Percentiles rank a stretch among this genome's conserved stretches.
Evolutionary conservation across 1,140 invertebrate genomes (phyloP).

Genomic region (Mya arenaria): DNA sequence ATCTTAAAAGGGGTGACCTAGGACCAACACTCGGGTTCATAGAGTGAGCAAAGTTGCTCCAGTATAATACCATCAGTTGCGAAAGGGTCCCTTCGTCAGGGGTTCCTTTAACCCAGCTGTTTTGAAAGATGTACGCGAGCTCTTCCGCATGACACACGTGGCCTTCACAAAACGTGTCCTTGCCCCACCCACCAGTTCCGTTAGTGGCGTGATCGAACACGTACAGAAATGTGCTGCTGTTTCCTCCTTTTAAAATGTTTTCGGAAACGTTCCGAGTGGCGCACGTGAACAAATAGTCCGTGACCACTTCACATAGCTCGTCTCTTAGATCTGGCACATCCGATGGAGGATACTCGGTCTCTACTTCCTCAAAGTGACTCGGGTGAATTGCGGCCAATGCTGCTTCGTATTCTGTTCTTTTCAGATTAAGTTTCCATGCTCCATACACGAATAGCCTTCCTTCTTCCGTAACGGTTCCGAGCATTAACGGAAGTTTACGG

Average conservation of each 20-base stretch:
- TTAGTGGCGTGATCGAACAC: constrained; percentile 72
- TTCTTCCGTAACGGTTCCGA: constrained; percentile 63
- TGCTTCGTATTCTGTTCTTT: constrained; percentile 3
- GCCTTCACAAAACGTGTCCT: constrained; percentile 65
- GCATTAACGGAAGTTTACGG: constrained; percentile 59
- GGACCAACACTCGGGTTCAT: constrained; percentile 65
- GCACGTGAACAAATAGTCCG: constrained; percentile 63
- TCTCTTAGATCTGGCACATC: constrained; percentile 54
- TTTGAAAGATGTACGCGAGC: constrained; percentile 72
- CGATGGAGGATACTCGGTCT: constrained; percentile 53
- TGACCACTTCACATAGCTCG: constrained; percentile 45
- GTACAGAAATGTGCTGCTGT: constrained; percentile 59
- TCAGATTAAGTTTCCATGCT: constrained; percentile 51
- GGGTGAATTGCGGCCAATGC: constrained; percentile 10
- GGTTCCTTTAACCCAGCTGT: constrained; percentile 49
- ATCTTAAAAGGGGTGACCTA: constrained; percentile 17
- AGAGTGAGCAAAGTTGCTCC: constrained; percentile 75
- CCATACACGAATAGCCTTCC: constrained; percentile 62
- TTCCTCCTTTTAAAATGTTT: constrained; percentile 45
- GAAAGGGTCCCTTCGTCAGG: constrained; percentile 66
- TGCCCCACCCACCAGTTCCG: constrained; percentile 67
- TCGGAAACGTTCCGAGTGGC: constrained; percentile 51
- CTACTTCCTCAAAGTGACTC: not conserved
- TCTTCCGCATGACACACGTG: constrained; percentile 75
- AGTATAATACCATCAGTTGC: constrained; percentile 66